Evolutionary conservation across 2,797 vertebrate genomes (phyloP).

Genomic region (Heteromormyrus szaboi): DNA sequence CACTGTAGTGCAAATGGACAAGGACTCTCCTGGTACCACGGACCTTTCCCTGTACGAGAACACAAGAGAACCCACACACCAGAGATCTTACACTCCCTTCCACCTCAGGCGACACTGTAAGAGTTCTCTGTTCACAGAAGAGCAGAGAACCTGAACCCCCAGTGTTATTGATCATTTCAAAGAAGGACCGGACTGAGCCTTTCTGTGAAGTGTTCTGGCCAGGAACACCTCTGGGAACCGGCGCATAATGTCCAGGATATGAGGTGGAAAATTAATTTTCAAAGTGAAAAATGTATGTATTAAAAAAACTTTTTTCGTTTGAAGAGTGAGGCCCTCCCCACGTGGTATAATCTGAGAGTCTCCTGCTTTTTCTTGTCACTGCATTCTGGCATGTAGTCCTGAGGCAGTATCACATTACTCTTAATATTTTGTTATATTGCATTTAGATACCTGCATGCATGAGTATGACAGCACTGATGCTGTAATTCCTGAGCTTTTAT

Average conservation of each 20-base stretch:
- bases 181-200: not conserved
- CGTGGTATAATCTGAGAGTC: not conserved
- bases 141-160: not conserved
- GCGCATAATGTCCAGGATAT: not conserved
- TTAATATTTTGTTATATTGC: not conserved
- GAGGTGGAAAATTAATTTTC: not conserved
- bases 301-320: not conserved
- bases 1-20: not conserved
- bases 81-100: not conserved
- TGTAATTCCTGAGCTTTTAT: slow-evolving; percentile 1
- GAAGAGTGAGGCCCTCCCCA: not conserved
- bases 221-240: not conserved
- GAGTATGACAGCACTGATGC: not conserved
- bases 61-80: too few relatives aligned
- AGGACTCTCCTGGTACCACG: not conserved
- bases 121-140: not conserved
- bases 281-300: not conserved
- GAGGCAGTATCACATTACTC: not conserved
- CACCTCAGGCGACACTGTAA: not conserved
- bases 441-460: not conserved
- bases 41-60: not conserved
- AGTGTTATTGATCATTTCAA: not conserved
- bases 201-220: not conserved
- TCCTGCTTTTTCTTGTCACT: not conserved
- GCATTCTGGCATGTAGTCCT: not conserved